phyloP scores from a whole-genome alignment of 1,140 invertebrate genomes.

The Drosophila repleta region DNA sequence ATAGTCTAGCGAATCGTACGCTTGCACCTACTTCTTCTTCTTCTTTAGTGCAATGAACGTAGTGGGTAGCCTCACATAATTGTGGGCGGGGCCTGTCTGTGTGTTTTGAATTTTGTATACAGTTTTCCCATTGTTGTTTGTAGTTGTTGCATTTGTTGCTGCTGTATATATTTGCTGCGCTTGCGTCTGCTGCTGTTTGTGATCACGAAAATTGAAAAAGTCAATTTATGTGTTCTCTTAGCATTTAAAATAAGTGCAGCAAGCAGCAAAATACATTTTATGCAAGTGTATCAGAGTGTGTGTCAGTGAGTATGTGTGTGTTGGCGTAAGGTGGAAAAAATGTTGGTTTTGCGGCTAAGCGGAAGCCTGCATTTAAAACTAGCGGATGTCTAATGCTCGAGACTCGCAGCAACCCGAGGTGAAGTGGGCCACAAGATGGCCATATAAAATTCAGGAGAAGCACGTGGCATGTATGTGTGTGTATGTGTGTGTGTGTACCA shows the following conservation, averaged over 20 bases:
- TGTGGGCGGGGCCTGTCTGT: constrained; percentile 59
- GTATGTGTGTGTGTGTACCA: constrained; percentile 20
- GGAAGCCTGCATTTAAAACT: constrained; percentile 59
- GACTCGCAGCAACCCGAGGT: constrained; percentile 6
- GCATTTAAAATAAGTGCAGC: constrained; percentile 63
- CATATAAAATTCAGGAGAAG: constrained; percentile 18
- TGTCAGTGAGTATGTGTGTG: neutral
- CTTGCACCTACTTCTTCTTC: neutral
- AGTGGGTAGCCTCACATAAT: constrained; percentile 3
- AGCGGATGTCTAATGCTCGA: constrained; percentile 35
- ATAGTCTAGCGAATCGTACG: constrained; percentile 32
- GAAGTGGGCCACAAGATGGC: neutral
- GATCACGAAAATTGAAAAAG: constrained; percentile 65
- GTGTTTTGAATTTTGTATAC: constrained; percentile 71
- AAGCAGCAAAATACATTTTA: constrained; percentile 12
- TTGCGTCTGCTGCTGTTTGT: constrained; percentile 28
- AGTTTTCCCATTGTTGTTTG: constrained; percentile 24
- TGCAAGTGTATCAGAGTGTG: neutral
- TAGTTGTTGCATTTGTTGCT: constrained; percentile 10
- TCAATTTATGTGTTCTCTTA: constrained; percentile 73
- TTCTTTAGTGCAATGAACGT: neutral
- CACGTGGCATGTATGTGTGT: constrained; percentile 16
- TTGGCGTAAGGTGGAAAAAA: constrained; percentile 13
- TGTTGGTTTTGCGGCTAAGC: constrained; percentile 24
- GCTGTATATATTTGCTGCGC: constrained; percentile 7